Evolutionary conservation across 2,888 invertebrate genomes (phyloP).

Genomic region (Lycophotia porphyrea): DNA sequence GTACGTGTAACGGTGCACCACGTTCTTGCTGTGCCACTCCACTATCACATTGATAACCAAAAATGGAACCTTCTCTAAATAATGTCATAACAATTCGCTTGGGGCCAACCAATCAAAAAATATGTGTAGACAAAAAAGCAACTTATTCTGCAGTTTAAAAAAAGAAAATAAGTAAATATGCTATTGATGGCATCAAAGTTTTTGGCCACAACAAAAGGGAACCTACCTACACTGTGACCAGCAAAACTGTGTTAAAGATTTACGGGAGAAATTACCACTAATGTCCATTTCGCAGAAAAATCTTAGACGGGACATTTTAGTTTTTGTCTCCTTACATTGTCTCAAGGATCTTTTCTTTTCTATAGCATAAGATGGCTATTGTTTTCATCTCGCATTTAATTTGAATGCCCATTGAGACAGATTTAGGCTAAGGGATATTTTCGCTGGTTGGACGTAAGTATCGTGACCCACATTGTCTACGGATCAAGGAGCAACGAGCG

Average conservation of each 20-base stretch:
- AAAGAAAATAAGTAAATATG: constrained; percentile 5
- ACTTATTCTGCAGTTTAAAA: background rate
- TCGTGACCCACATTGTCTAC: constrained; percentile 83
- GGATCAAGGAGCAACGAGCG: constrained; percentile 84
- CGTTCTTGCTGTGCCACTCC: constrained; percentile 77
- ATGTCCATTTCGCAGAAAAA: constrained; percentile 69
- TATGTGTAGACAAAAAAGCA: background rate
- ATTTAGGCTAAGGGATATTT: constrained; percentile 46
- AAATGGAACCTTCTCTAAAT: constrained; percentile 46
- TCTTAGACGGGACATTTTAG: constrained; percentile 35
- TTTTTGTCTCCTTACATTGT: constrained; percentile 43
- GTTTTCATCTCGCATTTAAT: constrained; percentile 33
- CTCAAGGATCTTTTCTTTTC: constrained; percentile 37
- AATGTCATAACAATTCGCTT: background rate
- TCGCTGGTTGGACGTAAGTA: constrained; percentile 61
- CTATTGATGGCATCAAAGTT: constrained; percentile 13
- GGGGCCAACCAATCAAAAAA: background rate
- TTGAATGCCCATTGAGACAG: constrained; percentile 44
- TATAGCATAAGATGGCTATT: constrained; percentile 30
- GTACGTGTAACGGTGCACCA: constrained; percentile 86
- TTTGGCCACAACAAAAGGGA: constrained; percentile 30
- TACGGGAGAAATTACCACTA: constrained; percentile 70
- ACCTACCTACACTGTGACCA: constrained; percentile 7
- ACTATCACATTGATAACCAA: constrained; percentile 67
- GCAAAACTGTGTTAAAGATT: constrained; percentile 59